Conservation (phyloP, 2,797 vertebrate genomes). For the Euthynnus affinis region DNA sequence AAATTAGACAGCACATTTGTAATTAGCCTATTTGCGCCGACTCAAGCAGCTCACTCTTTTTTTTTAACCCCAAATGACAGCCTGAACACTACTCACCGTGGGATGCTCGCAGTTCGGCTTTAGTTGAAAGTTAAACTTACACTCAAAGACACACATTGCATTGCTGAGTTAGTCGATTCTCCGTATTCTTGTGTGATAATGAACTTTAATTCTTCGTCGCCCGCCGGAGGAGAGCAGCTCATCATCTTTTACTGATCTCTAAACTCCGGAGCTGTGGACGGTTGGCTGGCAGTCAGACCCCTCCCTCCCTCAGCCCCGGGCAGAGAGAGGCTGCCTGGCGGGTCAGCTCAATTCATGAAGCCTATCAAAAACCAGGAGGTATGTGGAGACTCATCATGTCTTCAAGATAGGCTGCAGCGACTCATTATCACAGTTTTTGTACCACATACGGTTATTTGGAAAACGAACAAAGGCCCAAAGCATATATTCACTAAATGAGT, state of each 20-base stretch:
- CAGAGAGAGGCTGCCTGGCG: constrained; percentile 13
- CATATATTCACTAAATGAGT: neutral
- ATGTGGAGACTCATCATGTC: neutral
- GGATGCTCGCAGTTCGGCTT: constrained; percentile 33
- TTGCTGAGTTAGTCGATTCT: neutral
- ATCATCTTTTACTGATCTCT: constrained; percentile 58
- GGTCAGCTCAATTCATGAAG: neutral
- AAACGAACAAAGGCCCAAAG: neutral
- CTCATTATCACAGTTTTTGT: neutral
- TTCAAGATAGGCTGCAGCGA: neutral
- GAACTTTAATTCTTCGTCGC: neutral
- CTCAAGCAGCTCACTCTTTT: neutral
- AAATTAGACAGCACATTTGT: neutral
- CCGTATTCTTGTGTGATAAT: neutral
- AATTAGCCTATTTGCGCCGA: too few species aligned
- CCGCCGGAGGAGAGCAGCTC: constrained; percentile 36
- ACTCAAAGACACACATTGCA: constrained; percentile 34
- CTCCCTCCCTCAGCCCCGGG: constrained; percentile 24
- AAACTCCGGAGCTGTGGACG: constrained; percentile 48
- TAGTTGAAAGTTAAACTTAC: neutral
- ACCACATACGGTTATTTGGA: neutral
- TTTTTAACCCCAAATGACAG: neutral
- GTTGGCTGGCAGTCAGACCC: constrained; percentile 64
- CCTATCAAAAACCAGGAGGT: constrained; percentile 19
- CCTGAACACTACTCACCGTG: constrained; percentile 52